A percentile compares a stretch with the other conserved stretches of the same genome.
Evolutionary conservation across 2,113 vertebrate genomes (phyloP).

Genomic region (Willisornis vidua): DNA sequence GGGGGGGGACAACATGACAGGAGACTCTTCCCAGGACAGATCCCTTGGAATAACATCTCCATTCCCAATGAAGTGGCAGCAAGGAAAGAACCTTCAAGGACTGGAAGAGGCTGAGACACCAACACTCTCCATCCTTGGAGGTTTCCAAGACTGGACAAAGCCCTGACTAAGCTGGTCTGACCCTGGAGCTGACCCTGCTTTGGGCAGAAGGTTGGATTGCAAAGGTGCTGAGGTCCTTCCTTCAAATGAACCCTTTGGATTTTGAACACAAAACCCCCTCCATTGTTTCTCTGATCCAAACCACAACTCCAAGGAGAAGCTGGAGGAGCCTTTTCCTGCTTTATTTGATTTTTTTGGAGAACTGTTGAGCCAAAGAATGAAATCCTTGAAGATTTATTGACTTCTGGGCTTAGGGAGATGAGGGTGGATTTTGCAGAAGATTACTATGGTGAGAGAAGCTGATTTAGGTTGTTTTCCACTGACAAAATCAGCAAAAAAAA

Average conservation of each 20-base stretch:
- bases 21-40: neutral
- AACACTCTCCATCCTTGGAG: neutral
- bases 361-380: rapidly evolving
- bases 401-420: neutral
- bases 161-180: neutral
- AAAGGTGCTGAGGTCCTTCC: neutral
- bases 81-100: neutral
- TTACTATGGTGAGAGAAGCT: neutral
- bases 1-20: neutral
- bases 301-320: neutral
- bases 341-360: neutral
- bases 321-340: neutral
- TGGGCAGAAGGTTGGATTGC: neutral
- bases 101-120: neutral
- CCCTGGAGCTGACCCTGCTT: neutral
- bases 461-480: neutral
- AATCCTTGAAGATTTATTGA: rapidly evolving
- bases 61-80: neutral
- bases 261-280: neutral
- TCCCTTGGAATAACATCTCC: neutral
- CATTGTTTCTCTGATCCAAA: neutral
- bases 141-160: neutral
- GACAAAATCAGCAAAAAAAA: neutral
- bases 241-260: neutral
- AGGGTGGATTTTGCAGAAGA: neutral